phyloP scores from a whole-genome alignment of 53 echinoderm and acorn worm genomes.

The Astropecten irregularis region DNA sequence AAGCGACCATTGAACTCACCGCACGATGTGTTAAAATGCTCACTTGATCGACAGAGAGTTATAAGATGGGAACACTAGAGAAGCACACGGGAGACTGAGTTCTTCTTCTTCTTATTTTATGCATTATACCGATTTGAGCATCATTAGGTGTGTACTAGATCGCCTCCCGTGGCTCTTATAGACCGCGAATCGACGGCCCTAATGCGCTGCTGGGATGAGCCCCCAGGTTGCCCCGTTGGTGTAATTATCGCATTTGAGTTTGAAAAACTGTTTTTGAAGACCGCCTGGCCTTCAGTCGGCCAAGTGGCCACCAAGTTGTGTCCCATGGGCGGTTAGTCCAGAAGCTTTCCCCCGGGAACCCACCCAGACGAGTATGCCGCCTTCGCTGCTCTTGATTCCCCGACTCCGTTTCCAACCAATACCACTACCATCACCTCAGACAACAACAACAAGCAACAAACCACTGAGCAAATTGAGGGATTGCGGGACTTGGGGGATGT shows the following conservation, averaged over 20 bases:
- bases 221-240: too few relatives aligned
- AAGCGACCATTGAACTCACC: constrained; percentile 53
- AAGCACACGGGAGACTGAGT: constrained; percentile 30
- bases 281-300: constrained; percentile 29
- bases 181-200: constrained; percentile 37
- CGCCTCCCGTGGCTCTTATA: constrained; percentile 28
- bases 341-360: constrained; percentile 5
- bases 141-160: constrained; percentile 44
- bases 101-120: background rate
- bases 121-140: constrained; percentile 50
- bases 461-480: too few relatives aligned
- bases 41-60: constrained; percentile 48
- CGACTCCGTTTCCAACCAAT: too few relatives aligned
- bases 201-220: constrained; percentile 32
- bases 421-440: too few relatives aligned
- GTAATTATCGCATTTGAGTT: too few relatives aligned
- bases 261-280: too few relatives aligned
- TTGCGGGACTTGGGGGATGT: too few relatives aligned
- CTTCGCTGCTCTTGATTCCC: too few relatives aligned
- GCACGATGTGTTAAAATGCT: constrained; percentile 31
- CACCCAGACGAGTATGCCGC: constrained; percentile 27
- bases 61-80: constrained; percentile 23
- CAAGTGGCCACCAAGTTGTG: constrained; percentile 44
- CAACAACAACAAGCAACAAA: too few relatives aligned
- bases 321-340: background rate